Evolutionary conservation across 2,797 vertebrate genomes (phyloP).

Genomic region (Manis pentadactyla): DNA sequence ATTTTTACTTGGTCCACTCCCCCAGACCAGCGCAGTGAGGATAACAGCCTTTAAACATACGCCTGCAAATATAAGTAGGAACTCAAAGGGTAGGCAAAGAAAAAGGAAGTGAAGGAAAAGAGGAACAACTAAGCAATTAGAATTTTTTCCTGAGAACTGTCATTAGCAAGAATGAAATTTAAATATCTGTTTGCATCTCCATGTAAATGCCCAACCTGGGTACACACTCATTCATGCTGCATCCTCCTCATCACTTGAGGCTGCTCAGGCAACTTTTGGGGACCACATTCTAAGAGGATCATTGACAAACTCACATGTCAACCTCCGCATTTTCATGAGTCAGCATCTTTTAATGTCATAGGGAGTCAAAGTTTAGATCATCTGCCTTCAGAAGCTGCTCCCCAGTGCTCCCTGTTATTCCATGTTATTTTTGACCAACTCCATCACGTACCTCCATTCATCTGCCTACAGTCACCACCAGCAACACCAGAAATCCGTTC

Average conservation of each 20-base stretch:
- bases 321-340: not conserved
- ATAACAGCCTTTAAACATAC: not conserved
- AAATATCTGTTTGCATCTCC: not conserved
- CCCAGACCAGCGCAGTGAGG: not conserved
- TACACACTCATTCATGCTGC: not conserved
- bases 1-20: not conserved
- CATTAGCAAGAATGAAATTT: not conserved
- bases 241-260: not conserved
- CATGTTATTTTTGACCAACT: not conserved
- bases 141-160: not conserved
- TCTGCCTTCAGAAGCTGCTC: not conserved
- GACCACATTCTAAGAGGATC: not conserved
- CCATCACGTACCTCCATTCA: not conserved
- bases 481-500: not conserved
- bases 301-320: not conserved
- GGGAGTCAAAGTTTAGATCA: not conserved
- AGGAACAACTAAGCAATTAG: constrained; percentile 59
- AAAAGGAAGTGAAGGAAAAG: constrained; percentile 34
- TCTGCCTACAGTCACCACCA: not conserved
- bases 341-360: not conserved
- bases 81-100: not conserved
- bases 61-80: not conserved
- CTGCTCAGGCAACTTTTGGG: not conserved
- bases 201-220: not conserved
- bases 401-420: not conserved